Evolutionary conservation across 2,113 vertebrate species (phyloP).

Genomic region (Channa maculata): DNA sequence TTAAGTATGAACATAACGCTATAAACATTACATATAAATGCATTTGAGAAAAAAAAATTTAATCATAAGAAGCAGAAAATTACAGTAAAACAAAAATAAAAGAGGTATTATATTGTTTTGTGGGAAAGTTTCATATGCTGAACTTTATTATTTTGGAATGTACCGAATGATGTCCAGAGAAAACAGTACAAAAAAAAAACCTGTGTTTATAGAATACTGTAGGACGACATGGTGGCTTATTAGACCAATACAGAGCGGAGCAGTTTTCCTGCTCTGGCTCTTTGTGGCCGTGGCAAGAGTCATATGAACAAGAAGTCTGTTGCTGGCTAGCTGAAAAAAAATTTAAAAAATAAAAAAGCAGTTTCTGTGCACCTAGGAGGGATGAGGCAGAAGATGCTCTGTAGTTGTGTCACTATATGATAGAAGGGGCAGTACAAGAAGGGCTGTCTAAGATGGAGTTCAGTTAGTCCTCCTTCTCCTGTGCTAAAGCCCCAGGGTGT

Average conservation of each 20-base stretch:
- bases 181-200: slow-evolving; percentile 24
- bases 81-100: slow-evolving; percentile 1
- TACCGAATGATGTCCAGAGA: slow-evolving; percentile 18
- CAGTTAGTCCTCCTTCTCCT: slow-evolving; percentile 43
- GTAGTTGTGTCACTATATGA: slow-evolving; percentile 48
- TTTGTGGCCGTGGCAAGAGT: slow-evolving; percentile 17
- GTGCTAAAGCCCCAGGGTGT: slow-evolving; percentile 50
- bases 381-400: slow-evolving; percentile 30
- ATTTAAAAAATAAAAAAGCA: no score
- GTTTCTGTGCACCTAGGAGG: slow-evolving; percentile 32
- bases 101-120: not conserved
- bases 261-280: slow-evolving; percentile 7
- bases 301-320: slow-evolving; percentile 41
- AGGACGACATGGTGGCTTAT: slow-evolving; percentile 34
- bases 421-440: slow-evolving; percentile 36
- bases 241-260: slow-evolving; percentile 5
- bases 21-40: no score
- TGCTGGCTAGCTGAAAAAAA: not conserved
- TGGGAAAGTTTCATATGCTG: slow-evolving; percentile 9
- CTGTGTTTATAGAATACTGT: slow-evolving; percentile 30
- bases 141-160: slow-evolving; percentile 3
- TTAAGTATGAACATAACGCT: no score
- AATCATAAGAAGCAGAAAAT: not conserved
- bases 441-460: slow-evolving; percentile 45
- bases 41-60: not conserved